phyloP scores from a whole-genome alignment of 30 jellyfish, hydroid and myxozoan genomes.

The Aurelia coerulea region DNA sequence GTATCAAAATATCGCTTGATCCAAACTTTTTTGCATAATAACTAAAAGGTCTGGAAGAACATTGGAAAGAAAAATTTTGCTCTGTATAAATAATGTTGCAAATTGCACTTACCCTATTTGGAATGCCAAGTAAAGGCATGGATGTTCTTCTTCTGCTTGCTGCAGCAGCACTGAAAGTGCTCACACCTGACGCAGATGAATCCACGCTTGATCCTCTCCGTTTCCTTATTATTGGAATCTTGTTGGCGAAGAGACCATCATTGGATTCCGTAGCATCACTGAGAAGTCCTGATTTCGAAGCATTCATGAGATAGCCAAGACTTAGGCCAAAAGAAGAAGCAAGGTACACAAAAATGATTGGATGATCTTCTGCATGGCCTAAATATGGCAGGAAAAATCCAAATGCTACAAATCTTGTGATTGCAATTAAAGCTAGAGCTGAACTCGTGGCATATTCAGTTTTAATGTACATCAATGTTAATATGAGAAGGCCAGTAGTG shows the following conservation, averaged over 20 bases:
- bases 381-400: slow-evolving; percentile 26
- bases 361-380: slow-evolving; percentile 23
- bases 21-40: no score
- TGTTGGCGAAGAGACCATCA: slow-evolving; percentile 38
- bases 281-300: not conserved
- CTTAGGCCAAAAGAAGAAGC: slow-evolving; percentile 35
- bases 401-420: slow-evolving; percentile 26
- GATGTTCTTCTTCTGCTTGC: slow-evolving; percentile 83
- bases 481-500: not conserved
- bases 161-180: slow-evolving; percentile 50
- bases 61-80: not conserved
- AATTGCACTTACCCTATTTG: slow-evolving; percentile 78
- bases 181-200: slow-evolving; percentile 48
- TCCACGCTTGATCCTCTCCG: slow-evolving; percentile 89
- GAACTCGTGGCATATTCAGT: slow-evolving; percentile 14
- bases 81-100: not conserved
- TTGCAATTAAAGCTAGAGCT: slow-evolving; percentile 12
- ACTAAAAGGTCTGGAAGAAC: no score
- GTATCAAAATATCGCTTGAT: no score
- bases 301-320: slow-evolving; percentile 55
- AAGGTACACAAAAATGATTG: slow-evolving; percentile 26
- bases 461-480: not conserved
- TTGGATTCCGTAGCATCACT: slow-evolving; percentile 21
- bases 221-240: slow-evolving; percentile 81
- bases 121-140: slow-evolving; percentile 87